Evolutionary conservation across 2,113 vertebrate species (phyloP), one percentile per base, ranked within the genome.

Genomic region (Ancistrus triradiatus): DNA sequence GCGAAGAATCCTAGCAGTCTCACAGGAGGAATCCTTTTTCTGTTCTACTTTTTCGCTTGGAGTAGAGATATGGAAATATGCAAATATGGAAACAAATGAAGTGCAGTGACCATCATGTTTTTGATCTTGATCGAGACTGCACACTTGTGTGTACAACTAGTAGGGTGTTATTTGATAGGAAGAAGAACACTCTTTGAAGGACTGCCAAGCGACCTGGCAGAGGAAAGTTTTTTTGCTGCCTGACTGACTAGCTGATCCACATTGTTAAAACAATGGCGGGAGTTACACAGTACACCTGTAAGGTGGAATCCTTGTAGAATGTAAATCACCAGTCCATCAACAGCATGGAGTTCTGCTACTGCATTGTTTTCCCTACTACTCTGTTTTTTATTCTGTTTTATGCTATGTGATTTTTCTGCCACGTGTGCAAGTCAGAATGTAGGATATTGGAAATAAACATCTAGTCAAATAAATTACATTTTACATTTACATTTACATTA

Each of bases 1-100:
- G 38, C 70, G 63, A 63, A 66, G 55, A 63, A 66, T 52, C 53
- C 49, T 61, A 48, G 47, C 17, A 3, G 27, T 55, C 25, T 50
- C 40, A 46, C 18, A 15, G 40, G 53, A 67, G 51, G 48, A 22
- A 31, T 59, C 57, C 59, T 63, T 59, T 64, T 52, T 25, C 53
- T 27, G 38, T 59, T 62, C 35, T 37, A 55, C 22, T 68, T 67
- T 52, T 62, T 58, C 63, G 55, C 27, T 8, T 40, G 14, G 11
- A n/a, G 18, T 13, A 19, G 14, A 38, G 59, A 49, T 35, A 63
- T 53, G 8, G 18, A 33, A 31, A 28, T 38, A 6, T 51, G 48
- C 53, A 40, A 62, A 51, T 46, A 59, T 22, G 22, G 35, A 2
- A 37, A 37, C 35, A 11, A 37, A 4, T 11, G n/a, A n/a, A n/a